Base-by-base conservation (phyloP, 2,888 invertebrate species). In the Nymphalis urticae region DNA sequence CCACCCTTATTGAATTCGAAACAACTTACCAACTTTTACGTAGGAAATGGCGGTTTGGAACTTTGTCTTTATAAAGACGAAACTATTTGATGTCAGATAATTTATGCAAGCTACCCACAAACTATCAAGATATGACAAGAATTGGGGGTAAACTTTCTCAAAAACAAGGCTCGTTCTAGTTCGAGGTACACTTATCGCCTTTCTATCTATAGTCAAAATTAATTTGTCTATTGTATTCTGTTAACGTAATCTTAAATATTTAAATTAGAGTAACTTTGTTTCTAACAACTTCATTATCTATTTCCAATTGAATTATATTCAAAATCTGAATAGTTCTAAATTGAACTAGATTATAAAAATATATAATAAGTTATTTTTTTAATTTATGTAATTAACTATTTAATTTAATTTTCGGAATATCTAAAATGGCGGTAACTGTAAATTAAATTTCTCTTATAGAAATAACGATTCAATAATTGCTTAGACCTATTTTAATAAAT, bases 41-140 rank as follows among this genome's bases (percentile, higher is more conserved):
- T 59, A 54, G 66, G 61, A 68, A 73, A 70, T 69, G 64, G 75
- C 70, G 74, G 73, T 73, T 69, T 42, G 62, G 62, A 74, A 74
- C 66, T 74, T 76, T 73, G 71, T 69, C 70, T 64, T 66, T 68
- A 66, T 68, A 65, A 75, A 75, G 73, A 68, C 66, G 69, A 72
- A 75, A 76, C 75, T 76, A 76, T 76, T 75, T 72, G 73, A 73
- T 75, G 73, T 73, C 66, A 73, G 69, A 75, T 75, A 75, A 75
- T 75, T 74, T 73, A 74, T 74, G 69, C 74, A 63, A 73, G 71
- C 71, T 68, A 58, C 70, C 73, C 66, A 42, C 66, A 68, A 69
- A 66, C 72, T 73, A 72, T 68, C 71, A 70, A 68, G 72, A 72
- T 72, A 73, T 72, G 69, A 72, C 68, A 63, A 50, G 70, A 68